These are phyloP conservation scores for Sebastes steindachneri DNA, from an alignment of 2,797 vertebrate species.

Conservation along the genomic window DNA sequence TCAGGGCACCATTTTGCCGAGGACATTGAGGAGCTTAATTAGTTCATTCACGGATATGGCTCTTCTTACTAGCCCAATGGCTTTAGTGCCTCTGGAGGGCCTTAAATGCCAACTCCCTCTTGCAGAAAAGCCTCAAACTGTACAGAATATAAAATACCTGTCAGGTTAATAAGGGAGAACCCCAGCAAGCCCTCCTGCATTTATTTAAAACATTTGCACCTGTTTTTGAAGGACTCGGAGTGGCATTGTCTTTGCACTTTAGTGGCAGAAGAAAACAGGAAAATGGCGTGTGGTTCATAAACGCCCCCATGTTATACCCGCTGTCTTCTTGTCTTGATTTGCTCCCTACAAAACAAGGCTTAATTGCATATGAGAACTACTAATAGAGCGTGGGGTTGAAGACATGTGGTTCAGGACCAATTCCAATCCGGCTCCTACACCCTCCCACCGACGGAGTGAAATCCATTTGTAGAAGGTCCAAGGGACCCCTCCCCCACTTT, in stretches of 20 bases:
- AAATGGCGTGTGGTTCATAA: background rate
- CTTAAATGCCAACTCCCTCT: slow-evolving; percentile 73
- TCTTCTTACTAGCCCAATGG: slow-evolving; percentile 68
- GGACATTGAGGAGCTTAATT: slow-evolving; percentile 82
- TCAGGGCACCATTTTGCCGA: slow-evolving; percentile 77
- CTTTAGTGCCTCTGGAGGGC: slow-evolving; percentile 73
- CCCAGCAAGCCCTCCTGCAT: slow-evolving; percentile 35
- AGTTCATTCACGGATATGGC: slow-evolving; percentile 78
- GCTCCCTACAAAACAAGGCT: slow-evolving; percentile 12
- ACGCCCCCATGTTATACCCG: background rate
- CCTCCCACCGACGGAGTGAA: background rate
- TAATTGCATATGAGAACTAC: background rate
- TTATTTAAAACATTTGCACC: slow-evolving; percentile 58
- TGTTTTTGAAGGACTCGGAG: slow-evolving; percentile 39
- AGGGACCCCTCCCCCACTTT: too few relatives aligned
- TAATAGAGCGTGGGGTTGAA: background rate
- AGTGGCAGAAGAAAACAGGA: background rate
- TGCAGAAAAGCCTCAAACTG: slow-evolving; percentile 61
- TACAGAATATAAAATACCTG: slow-evolving; percentile 70
- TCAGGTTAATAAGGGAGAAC: slow-evolving; percentile 63
- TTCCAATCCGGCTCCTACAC: background rate
- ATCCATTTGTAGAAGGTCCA: background rate
- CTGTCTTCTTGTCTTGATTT: slow-evolving; percentile 17
- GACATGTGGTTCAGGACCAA: background rate
- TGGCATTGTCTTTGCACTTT: background rate